A percentile compares a stretch with the other conserved stretches of the same genome.
Conservation (phyloP, 2,797 vertebrate genomes). For the Gymnocypris eckloni region DNA sequence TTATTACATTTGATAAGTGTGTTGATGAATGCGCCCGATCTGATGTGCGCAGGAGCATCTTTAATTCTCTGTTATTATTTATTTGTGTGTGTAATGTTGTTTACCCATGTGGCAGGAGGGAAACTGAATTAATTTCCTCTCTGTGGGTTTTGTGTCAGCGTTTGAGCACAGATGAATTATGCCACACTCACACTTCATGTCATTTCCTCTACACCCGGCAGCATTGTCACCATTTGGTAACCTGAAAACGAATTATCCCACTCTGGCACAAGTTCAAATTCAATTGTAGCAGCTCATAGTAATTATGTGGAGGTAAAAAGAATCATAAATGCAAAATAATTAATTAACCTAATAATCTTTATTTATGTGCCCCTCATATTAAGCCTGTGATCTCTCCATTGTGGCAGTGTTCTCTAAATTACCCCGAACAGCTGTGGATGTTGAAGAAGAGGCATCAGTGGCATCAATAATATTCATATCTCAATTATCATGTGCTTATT, state of each 20-base stretch:
- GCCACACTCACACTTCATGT: constrained; percentile 78
- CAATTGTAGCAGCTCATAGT: constrained; percentile 94
- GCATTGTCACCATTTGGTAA: constrained; percentile 94
- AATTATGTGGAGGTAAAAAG: constrained; percentile 96
- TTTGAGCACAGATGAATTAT: constrained; percentile 81
- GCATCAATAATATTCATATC: constrained; percentile 31
- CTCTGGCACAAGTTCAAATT: constrained; percentile 94
- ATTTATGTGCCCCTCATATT: constrained; percentile 88
- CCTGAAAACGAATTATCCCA: constrained; percentile 98
- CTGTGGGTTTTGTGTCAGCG: constrained; percentile 76
- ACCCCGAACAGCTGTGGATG: constrained; percentile 43
- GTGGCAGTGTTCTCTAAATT: constrained; percentile 72
- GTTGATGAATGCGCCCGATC: constrained; percentile 66
- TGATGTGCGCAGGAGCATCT: constrained; percentile 61
- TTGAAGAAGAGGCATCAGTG: constrained; percentile 28
- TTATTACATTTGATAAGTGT: constrained; percentile 71
- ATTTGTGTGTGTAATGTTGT: constrained; percentile 78
- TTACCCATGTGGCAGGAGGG: constrained; percentile 70
- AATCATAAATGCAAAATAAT: constrained; percentile 98
- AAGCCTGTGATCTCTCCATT: constrained; percentile 87
- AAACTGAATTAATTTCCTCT: constrained; percentile 82
- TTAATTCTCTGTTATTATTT: constrained; percentile 74
- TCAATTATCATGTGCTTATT: constrained; percentile 17
- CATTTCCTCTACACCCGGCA: constrained; percentile 91
- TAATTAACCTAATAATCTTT: constrained; percentile 97